Evolutionary conservation across 1,140 invertebrate species (phyloP).

Genomic region (Anthonomus grandis): DNA sequence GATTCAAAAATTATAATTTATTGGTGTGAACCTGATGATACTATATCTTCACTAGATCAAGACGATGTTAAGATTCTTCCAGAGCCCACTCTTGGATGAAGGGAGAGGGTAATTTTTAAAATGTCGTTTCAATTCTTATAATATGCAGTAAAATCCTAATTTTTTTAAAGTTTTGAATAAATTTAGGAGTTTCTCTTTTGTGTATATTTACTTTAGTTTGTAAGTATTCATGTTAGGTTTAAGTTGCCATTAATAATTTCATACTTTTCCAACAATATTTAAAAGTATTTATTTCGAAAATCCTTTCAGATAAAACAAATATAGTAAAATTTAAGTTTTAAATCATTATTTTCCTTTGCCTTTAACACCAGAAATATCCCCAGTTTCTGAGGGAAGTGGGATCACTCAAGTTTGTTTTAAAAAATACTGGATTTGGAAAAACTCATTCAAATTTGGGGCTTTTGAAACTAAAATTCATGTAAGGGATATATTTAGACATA

Average conservation of each 20-base stretch:
- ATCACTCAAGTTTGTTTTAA: background rate
- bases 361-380: too few species aligned
- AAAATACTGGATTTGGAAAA: background rate
- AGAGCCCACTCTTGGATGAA: background rate
- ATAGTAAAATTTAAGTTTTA: too few species aligned
- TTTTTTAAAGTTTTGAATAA: background rate
- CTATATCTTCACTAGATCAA: background rate
- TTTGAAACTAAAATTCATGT: background rate
- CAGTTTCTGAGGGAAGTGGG: background rate
- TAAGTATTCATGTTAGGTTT: background rate
- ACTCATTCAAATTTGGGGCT: background rate
- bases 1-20: background rate
- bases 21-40: background rate
- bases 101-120: background rate
- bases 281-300: background rate
- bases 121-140: background rate
- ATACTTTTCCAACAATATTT: background rate
- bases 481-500: background rate
- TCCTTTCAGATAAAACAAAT: background rate
- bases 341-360: too few species aligned
- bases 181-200: background rate
- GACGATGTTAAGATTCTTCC: background rate
- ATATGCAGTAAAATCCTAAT: background rate
- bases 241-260: background rate
- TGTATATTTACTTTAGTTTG: too few species aligned